Evolutionary conservation across 2,797 vertebrate genomes (phyloP), one percentile per base, ranked within the genome.

Genomic region (Phalanger gymnotis): DNA sequence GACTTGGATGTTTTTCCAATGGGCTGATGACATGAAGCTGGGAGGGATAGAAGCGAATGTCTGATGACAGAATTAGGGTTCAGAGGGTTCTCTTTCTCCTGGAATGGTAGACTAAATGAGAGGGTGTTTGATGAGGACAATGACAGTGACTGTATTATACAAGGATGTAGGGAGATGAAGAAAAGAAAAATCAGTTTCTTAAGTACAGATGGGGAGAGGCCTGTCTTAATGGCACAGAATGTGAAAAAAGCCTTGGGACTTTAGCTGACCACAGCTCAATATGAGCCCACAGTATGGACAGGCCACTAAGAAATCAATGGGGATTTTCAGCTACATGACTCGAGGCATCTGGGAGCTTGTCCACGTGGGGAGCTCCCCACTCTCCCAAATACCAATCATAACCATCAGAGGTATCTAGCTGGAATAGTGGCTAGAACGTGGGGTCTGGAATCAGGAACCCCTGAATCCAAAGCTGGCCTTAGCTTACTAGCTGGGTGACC

Each of bases 91-190:
- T n/a, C 52, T 93, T 94, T 34, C 14, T 51, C 31, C 25, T 94
- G 94, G 94, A 56, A 52, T 89, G 81, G 95, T 27, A 94, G 91
- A 30, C 34, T 89, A 94, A 54, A 87, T 25, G n/a, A 73, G 66
- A 40, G 47, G 22, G 47, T 47, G 73, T 47, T 27, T 81, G 73
- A 47, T 47, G 3, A 81, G 40, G 40, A 47, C 9, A 47, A 11
- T 27, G 40, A 81, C 40, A 25, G 4, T 81, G 73, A 81, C 22
- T 22, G 47, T 27, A 22, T 81, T 47, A 47, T 47, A 81, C 3
- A 27, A 81, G 40, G 40, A 47, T 81, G 73, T 81, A 47, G 73
- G 22, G 25, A 81, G 73, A 40, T 10, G 4, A 81, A 81, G 73
- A 11, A 47, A 81, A 81, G n/a, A 95, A 91, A 94, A 31, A 92